Evolutionary conservation across 2,888 invertebrate species (phyloP).

Genomic region (Netelia virgata): DNA sequence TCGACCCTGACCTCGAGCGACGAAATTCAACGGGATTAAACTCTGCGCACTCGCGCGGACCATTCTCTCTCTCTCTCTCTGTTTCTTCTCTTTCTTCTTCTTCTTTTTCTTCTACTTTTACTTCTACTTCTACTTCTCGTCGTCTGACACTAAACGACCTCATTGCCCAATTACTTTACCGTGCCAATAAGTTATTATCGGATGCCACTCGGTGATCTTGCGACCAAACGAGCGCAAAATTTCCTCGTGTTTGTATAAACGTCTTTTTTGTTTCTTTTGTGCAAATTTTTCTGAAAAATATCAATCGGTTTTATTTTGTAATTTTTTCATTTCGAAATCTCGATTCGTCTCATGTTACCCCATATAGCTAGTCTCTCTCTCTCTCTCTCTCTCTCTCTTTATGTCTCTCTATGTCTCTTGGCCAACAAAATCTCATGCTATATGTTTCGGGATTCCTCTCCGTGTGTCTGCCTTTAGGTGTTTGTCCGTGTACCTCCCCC

Average conservation of each 20-base stretch:
- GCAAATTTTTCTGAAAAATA: no score
- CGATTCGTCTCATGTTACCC: slow-evolving; percentile 55
- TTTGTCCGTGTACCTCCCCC: slow-evolving; percentile 15
- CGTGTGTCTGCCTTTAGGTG: slow-evolving; percentile 31
- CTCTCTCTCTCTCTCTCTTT: slow-evolving; percentile 18
- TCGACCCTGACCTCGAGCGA: slow-evolving; percentile 70
- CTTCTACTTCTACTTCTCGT: slow-evolving; percentile 37
- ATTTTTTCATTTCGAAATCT: slow-evolving; percentile 29
- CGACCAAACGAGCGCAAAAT: slow-evolving; percentile 22
- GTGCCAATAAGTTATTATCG: slow-evolving; percentile 54
- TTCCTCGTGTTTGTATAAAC: background rate
- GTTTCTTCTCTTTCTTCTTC: background rate
- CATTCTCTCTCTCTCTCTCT: slow-evolving; percentile 15
- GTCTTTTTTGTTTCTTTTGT: background rate
- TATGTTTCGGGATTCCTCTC: slow-evolving; percentile 62
- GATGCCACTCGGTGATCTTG: background rate
- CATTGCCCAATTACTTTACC: slow-evolving; percentile 62
- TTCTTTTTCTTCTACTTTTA: background rate
- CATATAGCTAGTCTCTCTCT: background rate
- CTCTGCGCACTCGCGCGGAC: slow-evolving; percentile 55
- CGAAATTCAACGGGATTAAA: slow-evolving; percentile 69
- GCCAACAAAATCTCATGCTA: slow-evolving; percentile 38
- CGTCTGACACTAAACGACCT: slow-evolving; percentile 48
- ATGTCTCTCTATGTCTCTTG: background rate
- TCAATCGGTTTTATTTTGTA: no score